Percentiles rank a stretch among this genome's conserved stretches.
phyloP scores from a whole-genome alignment of 1,140 invertebrate species.

The Diuraphis noxia region DNA sequence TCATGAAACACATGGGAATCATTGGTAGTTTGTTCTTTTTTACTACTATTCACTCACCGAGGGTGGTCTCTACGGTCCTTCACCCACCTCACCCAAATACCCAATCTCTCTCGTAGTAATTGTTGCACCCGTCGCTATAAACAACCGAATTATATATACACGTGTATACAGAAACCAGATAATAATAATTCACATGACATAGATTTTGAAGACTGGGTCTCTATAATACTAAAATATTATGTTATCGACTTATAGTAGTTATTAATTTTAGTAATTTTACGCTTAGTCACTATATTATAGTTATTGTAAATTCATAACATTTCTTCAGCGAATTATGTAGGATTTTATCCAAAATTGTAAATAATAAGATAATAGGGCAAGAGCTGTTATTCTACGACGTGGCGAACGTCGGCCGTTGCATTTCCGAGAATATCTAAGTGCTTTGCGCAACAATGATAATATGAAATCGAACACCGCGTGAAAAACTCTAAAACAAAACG shows the following conservation, averaged over 20 bases:
- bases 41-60: background rate
- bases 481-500: background rate
- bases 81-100: background rate
- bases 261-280: background rate
- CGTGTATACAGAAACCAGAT: background rate
- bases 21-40: slow-evolving; percentile 13
- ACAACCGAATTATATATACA: background rate
- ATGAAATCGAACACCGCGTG: background rate
- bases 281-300: too few species aligned
- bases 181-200: background rate
- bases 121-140: background rate
- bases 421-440: background rate
- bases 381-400: background rate
- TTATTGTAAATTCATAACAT: background rate
- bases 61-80: background rate
- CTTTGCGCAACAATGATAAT: background rate
- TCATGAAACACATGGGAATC: slow-evolving; percentile 34
- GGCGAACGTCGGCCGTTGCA: background rate
- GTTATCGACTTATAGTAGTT: too few species aligned
- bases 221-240: background rate
- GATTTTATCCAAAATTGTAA: background rate
- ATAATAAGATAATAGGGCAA: background rate
- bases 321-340: background rate
- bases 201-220: background rate
- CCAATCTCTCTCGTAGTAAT: background rate